Evolutionary conservation across 23 tunicate species (phyloP).

Genomic region (Oikopleura dioica): DNA sequence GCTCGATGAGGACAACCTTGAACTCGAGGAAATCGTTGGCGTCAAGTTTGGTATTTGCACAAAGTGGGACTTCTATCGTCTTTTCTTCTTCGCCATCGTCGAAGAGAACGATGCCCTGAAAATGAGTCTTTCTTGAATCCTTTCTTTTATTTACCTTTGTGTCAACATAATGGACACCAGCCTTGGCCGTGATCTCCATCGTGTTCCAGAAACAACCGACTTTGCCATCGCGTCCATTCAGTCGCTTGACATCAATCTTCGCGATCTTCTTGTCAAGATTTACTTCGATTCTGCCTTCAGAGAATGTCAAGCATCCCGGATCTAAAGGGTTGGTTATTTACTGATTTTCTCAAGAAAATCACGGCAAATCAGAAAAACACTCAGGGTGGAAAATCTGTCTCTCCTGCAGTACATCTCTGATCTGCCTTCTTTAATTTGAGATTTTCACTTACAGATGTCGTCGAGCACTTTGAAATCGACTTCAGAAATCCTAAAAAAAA

Average conservation of each 20-base stretch:
- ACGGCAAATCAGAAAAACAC: too few species aligned
- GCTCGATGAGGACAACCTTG: conserved; percentile 4
- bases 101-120: conserved; percentile 9
- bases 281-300: conserved; percentile 2
- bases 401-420: too few species aligned
- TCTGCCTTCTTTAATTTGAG: too few species aligned
- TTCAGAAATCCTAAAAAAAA: not conserved
- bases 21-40: not conserved
- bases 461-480: not conserved
- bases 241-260: conserved; percentile 14
- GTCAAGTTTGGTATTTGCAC: not conserved
- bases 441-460: conserved; percentile 12
- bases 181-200: conserved; percentile 20
- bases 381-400: too few species aligned
- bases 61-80: conserved; percentile 12
- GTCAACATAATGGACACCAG: conserved; percentile 18
- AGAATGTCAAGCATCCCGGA: conserved; percentile 1
- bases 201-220: conserved; percentile 15
- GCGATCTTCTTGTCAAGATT: not conserved
- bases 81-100: conserved; percentile 23
- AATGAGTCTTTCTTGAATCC: too few species aligned
- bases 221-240: conserved; percentile 17
- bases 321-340: not conserved
- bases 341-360: not conserved
- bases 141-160: too few species aligned